These are phyloP conservation scores for Sylvia atricapilla DNA, from an alignment of 2,113 vertebrate genomes.

Conservation along the genomic window DNA sequence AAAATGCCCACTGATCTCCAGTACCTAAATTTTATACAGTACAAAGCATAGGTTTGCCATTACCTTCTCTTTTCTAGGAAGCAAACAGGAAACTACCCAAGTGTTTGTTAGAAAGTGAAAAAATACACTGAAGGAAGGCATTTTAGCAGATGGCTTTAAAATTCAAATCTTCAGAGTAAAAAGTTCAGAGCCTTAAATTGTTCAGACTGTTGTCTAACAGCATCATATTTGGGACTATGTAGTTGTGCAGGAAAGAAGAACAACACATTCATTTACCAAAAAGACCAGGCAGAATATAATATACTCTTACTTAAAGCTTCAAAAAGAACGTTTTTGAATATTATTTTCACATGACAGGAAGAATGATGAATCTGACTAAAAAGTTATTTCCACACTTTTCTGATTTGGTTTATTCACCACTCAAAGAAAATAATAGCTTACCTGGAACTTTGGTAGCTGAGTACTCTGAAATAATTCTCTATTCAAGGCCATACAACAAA, in stretches of 20 bases:
- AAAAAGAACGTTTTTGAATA: neutral
- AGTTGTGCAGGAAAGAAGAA: neutral
- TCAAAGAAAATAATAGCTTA: neutral
- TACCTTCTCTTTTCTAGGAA: neutral
- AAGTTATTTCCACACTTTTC: neutral
- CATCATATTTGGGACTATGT: neutral
- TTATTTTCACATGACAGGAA: neutral
- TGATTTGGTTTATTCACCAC: neutral
- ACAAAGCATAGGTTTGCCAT: neutral
- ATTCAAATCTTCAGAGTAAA: neutral
- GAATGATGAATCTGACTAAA: neutral
- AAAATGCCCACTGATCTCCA: neutral
- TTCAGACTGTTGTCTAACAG: neutral
- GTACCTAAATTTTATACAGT: neutral
- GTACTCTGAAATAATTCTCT: neutral
- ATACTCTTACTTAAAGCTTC: neutral
- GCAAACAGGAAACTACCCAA: neutral
- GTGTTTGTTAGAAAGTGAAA: neutral
- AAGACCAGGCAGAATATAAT: neutral
- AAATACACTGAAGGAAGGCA: neutral
- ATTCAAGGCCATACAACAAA: neutral
- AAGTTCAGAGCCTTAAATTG: neutral
- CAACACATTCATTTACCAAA: neutral
- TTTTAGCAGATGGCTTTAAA: neutral
- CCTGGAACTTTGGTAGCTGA: neutral